These are phyloP conservation scores for Syritta pipiens DNA, from an alignment of 2,888 invertebrate species.

Conservation along the genomic window DNA sequence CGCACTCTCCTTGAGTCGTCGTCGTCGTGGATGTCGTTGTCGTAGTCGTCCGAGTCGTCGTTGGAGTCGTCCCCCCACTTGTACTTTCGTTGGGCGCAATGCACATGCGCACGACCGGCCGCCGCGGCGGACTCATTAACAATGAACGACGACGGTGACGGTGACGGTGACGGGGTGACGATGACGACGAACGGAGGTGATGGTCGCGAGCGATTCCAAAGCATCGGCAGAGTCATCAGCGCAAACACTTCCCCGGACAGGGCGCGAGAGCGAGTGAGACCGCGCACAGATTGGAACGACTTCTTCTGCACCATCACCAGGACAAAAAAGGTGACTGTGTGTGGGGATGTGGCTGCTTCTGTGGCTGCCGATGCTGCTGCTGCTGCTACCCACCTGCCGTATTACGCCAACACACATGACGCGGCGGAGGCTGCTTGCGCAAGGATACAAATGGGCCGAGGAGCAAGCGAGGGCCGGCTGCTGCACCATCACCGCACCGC, in stretches of 20 bases:
- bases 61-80: slow-evolving; percentile 54
- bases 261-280: too few species aligned
- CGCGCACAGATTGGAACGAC: slow-evolving; percentile 50
- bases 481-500: slow-evolving; percentile 19
- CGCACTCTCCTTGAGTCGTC: slow-evolving; percentile 49
- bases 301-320: slow-evolving; percentile 36
- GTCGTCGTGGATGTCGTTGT: too few species aligned
- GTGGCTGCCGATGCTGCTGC: slow-evolving; percentile 7
- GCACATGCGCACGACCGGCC: slow-evolving; percentile 45
- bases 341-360: neutral
- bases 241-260: slow-evolving; percentile 58
- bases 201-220: slow-evolving; percentile 55
- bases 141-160: slow-evolving; percentile 34
- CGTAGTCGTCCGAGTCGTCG: too few species aligned
- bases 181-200: slow-evolving; percentile 50
- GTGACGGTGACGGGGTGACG: slow-evolving; percentile 19
- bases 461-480: slow-evolving; percentile 50
- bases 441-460: slow-evolving; percentile 58
- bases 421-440: slow-evolving; percentile 18
- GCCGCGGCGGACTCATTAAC: slow-evolving; percentile 57
- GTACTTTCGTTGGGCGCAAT: slow-evolving; percentile 53
- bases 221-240: slow-evolving; percentile 53
- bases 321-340: neutral
- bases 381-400: slow-evolving; percentile 67
- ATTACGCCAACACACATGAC: slow-evolving; percentile 66